These are phyloP conservation scores for Aphis craccivora DNA, from an alignment of 1,140 invertebrate species.

Conservation along the genomic window DNA sequence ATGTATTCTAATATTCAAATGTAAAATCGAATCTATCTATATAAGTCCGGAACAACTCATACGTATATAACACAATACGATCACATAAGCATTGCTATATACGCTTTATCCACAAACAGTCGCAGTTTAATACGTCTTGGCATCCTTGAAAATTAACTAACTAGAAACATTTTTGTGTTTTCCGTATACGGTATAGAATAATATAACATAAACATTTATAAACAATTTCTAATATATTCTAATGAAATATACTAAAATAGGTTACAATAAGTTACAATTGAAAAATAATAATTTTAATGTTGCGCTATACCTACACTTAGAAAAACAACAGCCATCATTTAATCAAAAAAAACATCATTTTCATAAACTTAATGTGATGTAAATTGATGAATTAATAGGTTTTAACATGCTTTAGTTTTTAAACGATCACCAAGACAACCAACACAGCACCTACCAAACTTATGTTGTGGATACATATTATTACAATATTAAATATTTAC, in stretches of 20 bases:
- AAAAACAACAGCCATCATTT: background rate
- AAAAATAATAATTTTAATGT: background rate
- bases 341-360: background rate
- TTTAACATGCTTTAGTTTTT: background rate
- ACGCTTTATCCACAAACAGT: background rate
- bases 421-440: background rate
- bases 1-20: background rate
- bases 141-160: background rate
- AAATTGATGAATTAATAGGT: background rate
- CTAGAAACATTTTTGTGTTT: background rate
- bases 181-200: background rate
- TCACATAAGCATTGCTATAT: background rate
- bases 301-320: background rate
- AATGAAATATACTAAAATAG: background rate
- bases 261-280: background rate
- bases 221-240: background rate
- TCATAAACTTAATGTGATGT: background rate
- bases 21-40: background rate
- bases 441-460: background rate
- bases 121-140: background rate
- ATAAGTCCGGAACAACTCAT: background rate
- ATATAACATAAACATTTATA: background rate
- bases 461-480: background rate
- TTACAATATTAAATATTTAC: background rate
- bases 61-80: background rate